These are phyloP conservation scores for Salvelinus fontinalis DNA, from an alignment of 2,113 vertebrate species.

Conservation along the genomic window DNA sequence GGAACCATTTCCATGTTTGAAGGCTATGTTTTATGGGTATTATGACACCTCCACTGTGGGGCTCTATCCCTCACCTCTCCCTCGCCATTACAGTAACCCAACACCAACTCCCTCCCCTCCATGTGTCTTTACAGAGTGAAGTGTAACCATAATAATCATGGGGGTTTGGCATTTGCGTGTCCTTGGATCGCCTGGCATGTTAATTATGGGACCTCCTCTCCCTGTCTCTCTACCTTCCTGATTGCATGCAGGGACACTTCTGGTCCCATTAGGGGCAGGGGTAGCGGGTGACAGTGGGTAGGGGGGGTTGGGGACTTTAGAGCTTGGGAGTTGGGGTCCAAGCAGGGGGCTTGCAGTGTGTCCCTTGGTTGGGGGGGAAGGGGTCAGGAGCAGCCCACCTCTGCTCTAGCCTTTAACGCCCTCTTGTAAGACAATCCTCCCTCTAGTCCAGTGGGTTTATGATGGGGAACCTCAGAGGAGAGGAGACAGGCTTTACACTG, in stretches of 20 bases:
- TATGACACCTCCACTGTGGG: too few species aligned
- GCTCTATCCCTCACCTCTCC: constrained; percentile 5
- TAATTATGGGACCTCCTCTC: constrained; percentile 55
- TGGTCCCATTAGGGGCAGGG: background rate
- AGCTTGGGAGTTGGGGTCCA: background rate
- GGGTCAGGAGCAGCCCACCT: background rate
- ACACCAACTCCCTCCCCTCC: constrained; percentile 27
- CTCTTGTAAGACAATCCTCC: background rate
- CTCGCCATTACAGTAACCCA: constrained; percentile 52
- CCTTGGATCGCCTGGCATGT: constrained; percentile 54
- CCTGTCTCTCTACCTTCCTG: background rate
- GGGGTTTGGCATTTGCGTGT: constrained; percentile 55
- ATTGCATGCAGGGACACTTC: constrained; percentile 18
- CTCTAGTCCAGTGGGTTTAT: background rate
- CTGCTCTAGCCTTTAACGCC: background rate
- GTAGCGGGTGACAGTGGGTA: background rate
- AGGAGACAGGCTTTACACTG: too few species aligned
- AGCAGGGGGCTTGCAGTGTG: too few species aligned
- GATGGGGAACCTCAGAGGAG: background rate
- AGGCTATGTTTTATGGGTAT: too few species aligned
- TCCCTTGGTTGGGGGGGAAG: too few species aligned
- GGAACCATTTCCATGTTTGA: too few species aligned
- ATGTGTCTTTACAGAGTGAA: constrained; percentile 59
- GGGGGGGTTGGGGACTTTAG: constrained; percentile 19
- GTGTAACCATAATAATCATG: constrained; percentile 64